These are phyloP conservation scores for Erebia epiphron DNA, from an alignment of 2,888 invertebrate species.

Conservation along the genomic window DNA sequence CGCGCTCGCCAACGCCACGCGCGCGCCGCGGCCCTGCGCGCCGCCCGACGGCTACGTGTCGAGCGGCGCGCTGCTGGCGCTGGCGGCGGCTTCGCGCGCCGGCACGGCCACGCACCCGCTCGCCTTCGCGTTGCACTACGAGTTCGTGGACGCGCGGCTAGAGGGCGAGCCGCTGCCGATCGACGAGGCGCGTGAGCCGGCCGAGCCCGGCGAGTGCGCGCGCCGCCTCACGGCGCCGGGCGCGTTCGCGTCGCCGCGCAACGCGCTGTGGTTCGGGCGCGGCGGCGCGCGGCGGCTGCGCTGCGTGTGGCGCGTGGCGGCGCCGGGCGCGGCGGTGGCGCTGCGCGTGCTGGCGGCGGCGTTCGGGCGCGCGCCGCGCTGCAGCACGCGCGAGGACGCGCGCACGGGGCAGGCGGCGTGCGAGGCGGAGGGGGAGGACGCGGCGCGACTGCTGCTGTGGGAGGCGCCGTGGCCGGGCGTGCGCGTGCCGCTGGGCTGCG, in stretches of 20 bases:
- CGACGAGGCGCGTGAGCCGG: constrained; percentile 56
- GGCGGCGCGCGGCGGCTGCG: constrained; percentile 90
- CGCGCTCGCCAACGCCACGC: constrained; percentile 87
- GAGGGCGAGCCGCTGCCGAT: constrained; percentile 86
- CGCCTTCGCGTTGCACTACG: constrained; percentile 88
- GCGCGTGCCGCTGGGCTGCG: constrained; percentile 54
- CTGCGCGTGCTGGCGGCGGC: constrained; percentile 87
- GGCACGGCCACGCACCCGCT: constrained; percentile 92
- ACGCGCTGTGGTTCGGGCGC: constrained; percentile 92
- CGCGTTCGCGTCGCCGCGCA: constrained; percentile 89
- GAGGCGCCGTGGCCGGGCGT: constrained; percentile 89
- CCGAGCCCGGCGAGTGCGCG: constrained; percentile 63
- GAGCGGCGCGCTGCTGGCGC: constrained; percentile 59
- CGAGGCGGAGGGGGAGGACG: constrained; percentile 55
- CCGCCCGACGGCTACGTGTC: constrained; percentile 91
- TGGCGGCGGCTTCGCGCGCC: constrained; percentile 79
- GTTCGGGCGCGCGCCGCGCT: constrained; percentile 84
- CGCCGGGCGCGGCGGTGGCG: constrained; percentile 85
- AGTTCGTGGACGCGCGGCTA: constrained; percentile 91
- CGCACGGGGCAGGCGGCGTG: constrained; percentile 85
- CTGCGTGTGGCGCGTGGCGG: constrained; percentile 90
- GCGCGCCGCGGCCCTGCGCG: constrained; percentile 90
- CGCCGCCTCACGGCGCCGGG: constrained; percentile 67
- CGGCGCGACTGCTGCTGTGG: constrained; percentile 82
- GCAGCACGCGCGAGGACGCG: constrained; percentile 87